Base-by-base conservation (phyloP, 1,140 invertebrate species). In the Drosophila sp. region DNA sequence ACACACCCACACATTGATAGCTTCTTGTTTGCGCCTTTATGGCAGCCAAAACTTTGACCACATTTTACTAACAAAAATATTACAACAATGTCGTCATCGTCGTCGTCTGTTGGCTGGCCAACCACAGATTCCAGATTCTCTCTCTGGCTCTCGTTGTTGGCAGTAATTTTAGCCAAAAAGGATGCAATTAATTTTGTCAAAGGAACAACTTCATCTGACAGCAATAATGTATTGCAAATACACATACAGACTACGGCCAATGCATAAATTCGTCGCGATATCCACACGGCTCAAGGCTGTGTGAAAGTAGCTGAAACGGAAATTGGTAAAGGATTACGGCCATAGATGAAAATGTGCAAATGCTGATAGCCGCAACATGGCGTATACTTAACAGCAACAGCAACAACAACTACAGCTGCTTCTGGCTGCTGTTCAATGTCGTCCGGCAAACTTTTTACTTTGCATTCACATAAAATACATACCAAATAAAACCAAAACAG, bases 1-100 rank as follows among this genome's bases (percentile, higher is more conserved):
- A 62, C 65, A 65, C 29, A 72, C 13, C 64, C 56, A 65, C 36
- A 61, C 2, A 56, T 48, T 21, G 13, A 9, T 36, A 38, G 57
- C 48, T 61, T 61, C 36, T 76, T 86, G 82, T 81, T 86, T 86
- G 82, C 82, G 82, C 82, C 82, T 86, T 86, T 87, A 87, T 86
- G 82, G 82, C 82, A 87, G 83, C 63, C 82, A 87, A 53, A 86
- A 86, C 65, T 87, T 86, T 86, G 75, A 81, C 82, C 82, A 86
- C 82, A 86, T 86, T 86, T 86, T 82, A 70, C 78, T 82, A 87
- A 86, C 82, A 87, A 87, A 86, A 86, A 87, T 87, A 87, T 86
- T 86, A 86, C 82, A 81, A 86, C 82, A 86, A 86, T 86, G 78
- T 72, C 66, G 56, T 59, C 74, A 48, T 69, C 48, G 40, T 50